These are phyloP conservation scores for Parnassius mnemosyne DNA, from an alignment of 2,888 invertebrate genomes.

Conservation along the genomic window DNA sequence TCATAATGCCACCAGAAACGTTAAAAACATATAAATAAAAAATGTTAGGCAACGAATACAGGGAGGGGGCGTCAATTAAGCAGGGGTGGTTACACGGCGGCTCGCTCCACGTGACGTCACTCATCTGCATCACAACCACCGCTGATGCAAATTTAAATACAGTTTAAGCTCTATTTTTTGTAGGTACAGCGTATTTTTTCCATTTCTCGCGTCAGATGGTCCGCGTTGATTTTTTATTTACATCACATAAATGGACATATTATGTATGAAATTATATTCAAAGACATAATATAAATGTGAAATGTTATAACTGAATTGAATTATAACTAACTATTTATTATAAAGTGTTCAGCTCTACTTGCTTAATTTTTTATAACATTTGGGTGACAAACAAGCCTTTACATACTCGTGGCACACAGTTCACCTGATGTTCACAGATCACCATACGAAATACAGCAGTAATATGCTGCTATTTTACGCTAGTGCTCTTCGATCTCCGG, in stretches of 20 bases:
- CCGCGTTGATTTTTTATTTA: constrained; percentile 24
- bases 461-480: no score
- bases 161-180: constrained; percentile 59
- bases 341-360: no score
- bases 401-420: no score
- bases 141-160: constrained; percentile 68
- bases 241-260: neutral
- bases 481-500: no score
- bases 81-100: constrained; percentile 29
- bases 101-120: constrained; percentile 63
- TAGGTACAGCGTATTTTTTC: constrained; percentile 48
- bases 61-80: constrained; percentile 50
- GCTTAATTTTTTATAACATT: no score
- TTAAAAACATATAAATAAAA: constrained; percentile 23
- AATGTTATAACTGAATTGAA: no score
- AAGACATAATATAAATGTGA: no score
- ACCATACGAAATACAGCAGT: no score
- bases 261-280: neutral
- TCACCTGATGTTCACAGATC: no score
- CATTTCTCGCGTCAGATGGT: constrained; percentile 48
- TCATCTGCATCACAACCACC: constrained; percentile 65
- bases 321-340: no score
- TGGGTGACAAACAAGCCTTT: no score
- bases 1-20: constrained; percentile 7
- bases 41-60: constrained; percentile 24